phyloP scores from a whole-genome alignment of 2,888 invertebrate genomes.

The Pandemis heparana region DNA sequence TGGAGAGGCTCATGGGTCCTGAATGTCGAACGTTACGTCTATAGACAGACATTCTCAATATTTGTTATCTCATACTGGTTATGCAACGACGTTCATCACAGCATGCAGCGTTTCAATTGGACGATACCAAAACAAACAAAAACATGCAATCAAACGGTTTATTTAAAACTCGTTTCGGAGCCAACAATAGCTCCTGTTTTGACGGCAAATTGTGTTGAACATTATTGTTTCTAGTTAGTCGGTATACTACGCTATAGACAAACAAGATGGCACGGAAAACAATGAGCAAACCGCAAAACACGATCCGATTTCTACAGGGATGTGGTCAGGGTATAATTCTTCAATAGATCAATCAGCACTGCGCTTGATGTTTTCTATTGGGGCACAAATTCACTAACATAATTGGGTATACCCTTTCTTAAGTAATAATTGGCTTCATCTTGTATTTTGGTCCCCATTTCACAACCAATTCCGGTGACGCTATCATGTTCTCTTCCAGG shows the following conservation, averaged over 20 bases:
- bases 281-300: slow-evolving; percentile 19
- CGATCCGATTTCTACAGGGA: slow-evolving; percentile 20
- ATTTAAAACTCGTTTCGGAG: neutral
- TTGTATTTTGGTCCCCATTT: too few relatives aligned
- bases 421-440: too few relatives aligned
- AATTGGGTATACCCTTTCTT: too few relatives aligned
- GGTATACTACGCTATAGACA: neutral
- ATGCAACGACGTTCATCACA: neutral
- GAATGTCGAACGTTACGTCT: too few relatives aligned
- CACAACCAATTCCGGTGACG: too few relatives aligned
- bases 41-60: neutral
- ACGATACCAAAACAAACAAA: slow-evolving; percentile 6
- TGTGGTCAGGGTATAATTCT: slow-evolving; percentile 14
- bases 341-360: neutral
- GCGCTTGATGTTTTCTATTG: neutral
- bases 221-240: neutral
- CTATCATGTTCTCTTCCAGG: too few relatives aligned
- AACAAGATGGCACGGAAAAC: slow-evolving; percentile 22
- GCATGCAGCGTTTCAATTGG: neutral
- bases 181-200: neutral
- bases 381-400: too few relatives aligned
- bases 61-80: neutral
- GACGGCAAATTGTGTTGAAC: neutral
- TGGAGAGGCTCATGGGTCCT: too few relatives aligned
- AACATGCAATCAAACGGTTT: neutral